phyloP scores from a whole-genome alignment of 2,888 invertebrate species.

The Eilema sororculum region DNA sequence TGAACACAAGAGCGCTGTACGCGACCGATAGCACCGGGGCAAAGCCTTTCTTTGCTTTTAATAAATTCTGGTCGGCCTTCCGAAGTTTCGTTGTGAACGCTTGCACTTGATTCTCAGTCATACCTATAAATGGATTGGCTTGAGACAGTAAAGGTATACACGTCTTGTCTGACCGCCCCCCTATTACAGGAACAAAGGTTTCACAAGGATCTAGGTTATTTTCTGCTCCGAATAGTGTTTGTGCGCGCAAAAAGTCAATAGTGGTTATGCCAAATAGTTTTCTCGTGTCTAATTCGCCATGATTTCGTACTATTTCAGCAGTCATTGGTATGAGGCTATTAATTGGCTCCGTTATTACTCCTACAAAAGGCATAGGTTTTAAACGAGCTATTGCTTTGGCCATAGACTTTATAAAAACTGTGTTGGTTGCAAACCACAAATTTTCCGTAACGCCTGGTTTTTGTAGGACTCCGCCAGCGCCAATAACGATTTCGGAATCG shows the following conservation, averaged over 20 bases:
- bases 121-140: conserved; percentile 85
- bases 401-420: conserved; percentile 69
- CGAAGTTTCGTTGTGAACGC: conserved; percentile 77
- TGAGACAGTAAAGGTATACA: conserved; percentile 93
- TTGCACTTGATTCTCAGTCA: conserved; percentile 74
- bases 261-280: conserved; percentile 92
- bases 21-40: conserved; percentile 89
- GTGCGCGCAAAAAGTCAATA: conserved; percentile 91
- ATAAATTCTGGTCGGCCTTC: conserved; percentile 88
- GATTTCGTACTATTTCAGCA: conserved; percentile 72
- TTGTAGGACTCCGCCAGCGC: conserved; percentile 88
- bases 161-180: conserved; percentile 92
- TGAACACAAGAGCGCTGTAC: conserved; percentile 88
- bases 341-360: conserved; percentile 79
- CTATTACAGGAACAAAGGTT: conserved; percentile 91
- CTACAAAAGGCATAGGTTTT: conserved; percentile 72
- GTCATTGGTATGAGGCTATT: conserved; percentile 80
- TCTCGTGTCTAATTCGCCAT: conserved; percentile 87
- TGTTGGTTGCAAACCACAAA: conserved; percentile 86
- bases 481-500: conserved; percentile 89
- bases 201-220: conserved; percentile 88
- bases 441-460: conserved; percentile 88
- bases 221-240: conserved; percentile 90
- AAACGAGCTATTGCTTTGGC: conserved; percentile 63
- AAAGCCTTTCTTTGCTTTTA: conserved; percentile 88